Evolutionary conservation across 2,797 vertebrate genomes (phyloP).

Genomic region (Gorsachius magnificus): DNA sequence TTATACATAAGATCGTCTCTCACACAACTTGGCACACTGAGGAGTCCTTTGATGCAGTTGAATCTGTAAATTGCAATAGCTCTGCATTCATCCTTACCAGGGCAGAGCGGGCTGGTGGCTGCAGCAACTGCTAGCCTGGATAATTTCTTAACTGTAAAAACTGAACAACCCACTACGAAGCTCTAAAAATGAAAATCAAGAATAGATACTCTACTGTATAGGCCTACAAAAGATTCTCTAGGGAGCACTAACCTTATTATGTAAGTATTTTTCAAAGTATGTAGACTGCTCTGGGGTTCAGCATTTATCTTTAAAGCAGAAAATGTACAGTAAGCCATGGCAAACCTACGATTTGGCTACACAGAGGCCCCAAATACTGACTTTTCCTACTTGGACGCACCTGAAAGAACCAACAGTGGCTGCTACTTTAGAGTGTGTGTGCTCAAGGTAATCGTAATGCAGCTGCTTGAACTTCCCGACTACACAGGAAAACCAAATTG

Average conservation of each 20-base stretch:
- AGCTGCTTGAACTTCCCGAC: constrained; percentile 21
- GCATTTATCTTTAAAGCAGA: not conserved
- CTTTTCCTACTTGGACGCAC: not conserved
- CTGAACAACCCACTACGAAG: not conserved
- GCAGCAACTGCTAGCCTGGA: not conserved
- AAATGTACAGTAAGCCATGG: not conserved
- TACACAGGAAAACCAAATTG: not conserved
- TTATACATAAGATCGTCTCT: not conserved
- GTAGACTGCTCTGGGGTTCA: not conserved
- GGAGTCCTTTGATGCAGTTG: not conserved
- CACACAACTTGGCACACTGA: not conserved
- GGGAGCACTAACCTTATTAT: not conserved
- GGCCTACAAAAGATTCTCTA: not conserved
- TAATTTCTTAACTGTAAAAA: not conserved
- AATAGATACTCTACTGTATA: not conserved
- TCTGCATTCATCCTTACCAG: not conserved
- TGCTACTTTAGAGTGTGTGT: not conserved
- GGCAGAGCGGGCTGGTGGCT: not conserved
- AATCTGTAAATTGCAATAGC: not conserved
- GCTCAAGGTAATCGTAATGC: not conserved
- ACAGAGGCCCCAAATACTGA: not conserved
- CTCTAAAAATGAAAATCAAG: not conserved
- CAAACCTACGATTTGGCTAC: not conserved
- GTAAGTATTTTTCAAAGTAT: not conserved
- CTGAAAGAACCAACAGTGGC: not conserved